A percentile compares a stretch with the other conserved stretches of the same genome.
Evolutionary conservation across 2,888 invertebrate species (phyloP).

Genomic region (Eledone cirrhosa): DNA sequence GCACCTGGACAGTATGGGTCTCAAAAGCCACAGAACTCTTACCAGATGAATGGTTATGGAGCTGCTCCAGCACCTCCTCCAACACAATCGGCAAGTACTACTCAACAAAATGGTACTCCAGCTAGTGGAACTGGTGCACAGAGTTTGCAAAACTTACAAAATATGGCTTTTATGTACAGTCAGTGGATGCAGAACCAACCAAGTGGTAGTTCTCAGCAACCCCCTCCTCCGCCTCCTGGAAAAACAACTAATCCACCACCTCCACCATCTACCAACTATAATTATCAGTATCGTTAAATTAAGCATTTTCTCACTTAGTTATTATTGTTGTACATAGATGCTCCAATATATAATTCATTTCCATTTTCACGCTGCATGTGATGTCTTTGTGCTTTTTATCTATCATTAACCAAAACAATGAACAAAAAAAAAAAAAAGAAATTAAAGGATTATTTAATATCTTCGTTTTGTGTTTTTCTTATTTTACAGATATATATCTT

Average conservation of each 20-base stretch:
- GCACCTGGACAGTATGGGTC: conserved; percentile 18
- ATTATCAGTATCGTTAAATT: conserved; percentile 27
- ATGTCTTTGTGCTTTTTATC: background rate
- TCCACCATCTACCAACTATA: conserved; percentile 33
- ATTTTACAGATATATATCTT: no score
- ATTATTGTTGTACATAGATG: conserved; percentile 25
- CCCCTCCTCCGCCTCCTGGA: conserved; percentile 36
- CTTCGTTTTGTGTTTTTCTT: background rate
- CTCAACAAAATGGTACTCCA: conserved; percentile 28
- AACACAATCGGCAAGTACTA: conserved; percentile 1
- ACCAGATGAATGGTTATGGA: conserved; percentile 17
- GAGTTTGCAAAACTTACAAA: conserved; percentile 35
- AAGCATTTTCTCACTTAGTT: conserved; percentile 21
- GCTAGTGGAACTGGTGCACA: conserved; percentile 23
- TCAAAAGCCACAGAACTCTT: background rate
- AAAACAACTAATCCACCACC: conserved; percentile 34
- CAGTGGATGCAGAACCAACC: conserved; percentile 43
- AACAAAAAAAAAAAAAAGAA: conserved; percentile 7
- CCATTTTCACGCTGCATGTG: conserved; percentile 26
- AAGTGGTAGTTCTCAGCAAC: conserved; percentile 32
- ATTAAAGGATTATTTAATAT: background rate
- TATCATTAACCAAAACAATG: background rate
- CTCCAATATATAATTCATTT: conserved; percentile 8
- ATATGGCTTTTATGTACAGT: conserved; percentile 45
- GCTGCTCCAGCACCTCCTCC: background rate